Evolutionary conservation across 2,888 invertebrate species (phyloP), one percentile per base, ranked within the genome.

Genomic region (Galeopsomyia nigrocyanea): DNA sequence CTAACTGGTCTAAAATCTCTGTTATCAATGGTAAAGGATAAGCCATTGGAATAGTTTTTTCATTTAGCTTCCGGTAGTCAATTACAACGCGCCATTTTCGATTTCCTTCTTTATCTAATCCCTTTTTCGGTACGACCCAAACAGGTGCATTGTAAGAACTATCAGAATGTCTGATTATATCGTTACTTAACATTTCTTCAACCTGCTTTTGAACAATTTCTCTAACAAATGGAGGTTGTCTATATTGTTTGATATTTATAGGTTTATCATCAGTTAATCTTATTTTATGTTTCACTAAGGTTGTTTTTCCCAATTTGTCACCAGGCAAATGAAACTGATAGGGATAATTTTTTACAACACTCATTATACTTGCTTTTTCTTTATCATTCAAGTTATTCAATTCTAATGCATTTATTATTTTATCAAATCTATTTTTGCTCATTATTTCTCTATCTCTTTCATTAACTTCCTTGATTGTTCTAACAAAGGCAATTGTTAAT

Each of bases 1-100:
- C 80, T 39, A 82, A 60, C 62, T 81, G 78, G 53, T 79, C 79
- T 55, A 81, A 71, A 31, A 80, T 79, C 13, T 81, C 78, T 13
- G 55, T 67, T 74, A 70, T 26, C n/a, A n/a, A n/a, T n/a, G n/a
- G n/a, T n/a, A n/a, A n/a, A n/a, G n/a, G n/a, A n/a, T n/a, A n/a
- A n/a, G 76, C 68, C 49, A 74, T 74, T 1, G 63, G 68, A 16
- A 75, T 67, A 13, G 72, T 76, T 13, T 64, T 58, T 13, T 76
- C 75, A 10, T 76, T 76, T 16, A 76, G 3, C 26, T 70, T 68
- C 17, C 73, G 57, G 56, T 61, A 76, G 21, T 75, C 75, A 16
- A 76, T 62, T 6, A 74, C 75, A 2, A 75, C 61, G 14, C 74
- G 68, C 60, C 60, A 26, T 14, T 39, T 26, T 60, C 26, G 64